These are phyloP conservation scores for Drosophila picticornis DNA, from an alignment of 2,888 invertebrate genomes.

Conservation along the genomic window DNA sequence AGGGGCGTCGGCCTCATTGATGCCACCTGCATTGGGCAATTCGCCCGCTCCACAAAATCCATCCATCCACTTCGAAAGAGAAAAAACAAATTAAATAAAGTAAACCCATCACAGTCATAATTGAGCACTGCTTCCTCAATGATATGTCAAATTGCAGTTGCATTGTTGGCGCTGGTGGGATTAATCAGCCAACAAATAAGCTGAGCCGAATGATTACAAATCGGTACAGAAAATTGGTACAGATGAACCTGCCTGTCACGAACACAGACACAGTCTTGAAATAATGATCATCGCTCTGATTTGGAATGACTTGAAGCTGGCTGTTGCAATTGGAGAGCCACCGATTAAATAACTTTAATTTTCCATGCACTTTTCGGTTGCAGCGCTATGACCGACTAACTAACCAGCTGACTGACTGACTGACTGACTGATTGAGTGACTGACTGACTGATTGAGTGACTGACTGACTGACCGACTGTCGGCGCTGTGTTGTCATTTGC, in stretches of 20 bases:
- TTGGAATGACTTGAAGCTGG: slow-evolving; percentile 11
- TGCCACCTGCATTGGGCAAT: slow-evolving; percentile 40
- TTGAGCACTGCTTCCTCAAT: slow-evolving; percentile 48
- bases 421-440: slow-evolving; percentile 13
- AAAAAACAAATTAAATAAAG: neutral
- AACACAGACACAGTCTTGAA: slow-evolving; percentile 17
- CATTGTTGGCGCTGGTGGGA: slow-evolving; percentile 44
- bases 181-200: slow-evolving; percentile 23
- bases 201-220: slow-evolving; percentile 20
- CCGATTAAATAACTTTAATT: slow-evolving; percentile 51
- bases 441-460: slow-evolving; percentile 14
- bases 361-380: slow-evolving; percentile 54
- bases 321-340: slow-evolving; percentile 48
- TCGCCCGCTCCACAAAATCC: slow-evolving; percentile 18
- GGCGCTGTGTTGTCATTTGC: slow-evolving; percentile 45
- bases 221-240: slow-evolving; percentile 23
- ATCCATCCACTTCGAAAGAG: neutral
- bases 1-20: slow-evolving; percentile 15
- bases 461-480: slow-evolving; percentile 6
- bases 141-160: slow-evolving; percentile 46
- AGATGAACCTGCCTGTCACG: slow-evolving; percentile 22
- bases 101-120: slow-evolving; percentile 33
- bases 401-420: slow-evolving; percentile 13
- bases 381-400: slow-evolving; percentile 31
- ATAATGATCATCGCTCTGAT: slow-evolving; percentile 34